A percentile compares a stretch with the other conserved stretches of the same genome.
These are phyloP conservation scores for Vanessa tameamea DNA, from an alignment of 1,140 invertebrate species.

Conservation along the genomic window DNA sequence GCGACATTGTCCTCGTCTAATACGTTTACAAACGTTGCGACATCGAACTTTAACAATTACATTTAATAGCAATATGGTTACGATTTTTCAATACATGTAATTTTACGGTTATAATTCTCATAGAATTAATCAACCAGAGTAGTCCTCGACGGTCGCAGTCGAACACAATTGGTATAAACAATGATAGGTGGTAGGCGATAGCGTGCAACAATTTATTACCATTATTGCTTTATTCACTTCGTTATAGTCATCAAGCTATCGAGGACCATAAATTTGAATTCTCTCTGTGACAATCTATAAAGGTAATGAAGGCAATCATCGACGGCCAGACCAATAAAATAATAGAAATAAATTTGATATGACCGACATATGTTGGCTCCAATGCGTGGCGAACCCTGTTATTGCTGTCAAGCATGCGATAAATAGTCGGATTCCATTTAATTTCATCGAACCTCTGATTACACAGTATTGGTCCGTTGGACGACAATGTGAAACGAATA, in stretches of 20 bases:
- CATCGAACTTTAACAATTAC: constrained; percentile 30
- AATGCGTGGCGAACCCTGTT: constrained; percentile 75
- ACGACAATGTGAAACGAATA: constrained; percentile 72
- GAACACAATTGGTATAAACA: constrained; percentile 46
- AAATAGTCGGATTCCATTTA: constrained; percentile 73
- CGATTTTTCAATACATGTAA: constrained; percentile 14
- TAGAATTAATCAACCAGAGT: constrained; percentile 41
- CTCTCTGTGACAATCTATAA: constrained; percentile 78
- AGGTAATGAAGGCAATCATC: constrained; percentile 78
- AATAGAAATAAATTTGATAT: constrained; percentile 81
- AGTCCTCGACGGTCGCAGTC: constrained; percentile 31
- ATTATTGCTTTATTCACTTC: constrained; percentile 74
- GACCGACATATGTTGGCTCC: constrained; percentile 78
- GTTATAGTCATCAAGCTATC: constrained; percentile 77
- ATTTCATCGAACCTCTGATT: constrained; percentile 75
- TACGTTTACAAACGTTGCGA: constrained; percentile 56
- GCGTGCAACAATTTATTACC: constrained; percentile 72
- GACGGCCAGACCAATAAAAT: constrained; percentile 76
- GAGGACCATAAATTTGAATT: constrained; percentile 75
- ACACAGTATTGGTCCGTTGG: constrained; percentile 75
- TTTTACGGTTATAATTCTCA: constrained; percentile 13
- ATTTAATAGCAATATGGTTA: constrained; percentile 26
- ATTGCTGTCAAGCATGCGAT: constrained; percentile 80
- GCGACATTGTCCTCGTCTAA: constrained; percentile 69
- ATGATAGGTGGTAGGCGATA: constrained; percentile 50